Conservation (phyloP, 2,888 invertebrate species). For the Linnaemya vulpina region DNA sequence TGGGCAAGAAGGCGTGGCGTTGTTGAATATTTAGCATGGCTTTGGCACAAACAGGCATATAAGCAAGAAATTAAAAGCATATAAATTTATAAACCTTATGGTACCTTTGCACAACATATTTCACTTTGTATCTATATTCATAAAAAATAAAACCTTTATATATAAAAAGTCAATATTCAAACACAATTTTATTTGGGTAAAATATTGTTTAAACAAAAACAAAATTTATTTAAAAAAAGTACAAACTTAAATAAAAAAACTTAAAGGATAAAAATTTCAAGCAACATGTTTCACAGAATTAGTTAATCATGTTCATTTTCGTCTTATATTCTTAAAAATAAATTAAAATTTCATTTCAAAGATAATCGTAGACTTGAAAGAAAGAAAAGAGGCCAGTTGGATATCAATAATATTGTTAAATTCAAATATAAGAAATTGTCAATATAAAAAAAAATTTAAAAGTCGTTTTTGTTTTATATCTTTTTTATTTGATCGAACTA, state of each 20-base stretch:
- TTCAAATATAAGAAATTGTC: no score
- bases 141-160: conserved; percentile 53
- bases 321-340: conserved; percentile 33
- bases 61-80: conserved; percentile 44
- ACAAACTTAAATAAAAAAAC: conserved; percentile 50
- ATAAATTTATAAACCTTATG: conserved; percentile 65
- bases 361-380: conserved; percentile 28
- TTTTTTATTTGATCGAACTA: no score
- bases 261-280: conserved; percentile 52
- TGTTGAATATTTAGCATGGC: conserved; percentile 13
- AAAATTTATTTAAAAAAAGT: conserved; percentile 65
- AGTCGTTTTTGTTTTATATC: no score
- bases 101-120: conserved; percentile 64
- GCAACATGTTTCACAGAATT: conserved; percentile 39
- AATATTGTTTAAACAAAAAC: conserved; percentile 65
- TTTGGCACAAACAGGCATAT: conserved; percentile 55
- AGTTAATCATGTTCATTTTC: neutral
- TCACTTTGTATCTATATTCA: conserved; percentile 71
- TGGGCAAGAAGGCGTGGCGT: neutral
- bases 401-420: neutral
- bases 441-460: no score
- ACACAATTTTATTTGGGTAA: conserved; percentile 59
- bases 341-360: conserved; percentile 32
- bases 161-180: conserved; percentile 67
- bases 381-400: conserved; percentile 1